Evolutionary conservation across 2,797 vertebrate genomes (phyloP), one percentile per base, ranked within the genome.

Genomic region (Pagetopsis macropterus): DNA sequence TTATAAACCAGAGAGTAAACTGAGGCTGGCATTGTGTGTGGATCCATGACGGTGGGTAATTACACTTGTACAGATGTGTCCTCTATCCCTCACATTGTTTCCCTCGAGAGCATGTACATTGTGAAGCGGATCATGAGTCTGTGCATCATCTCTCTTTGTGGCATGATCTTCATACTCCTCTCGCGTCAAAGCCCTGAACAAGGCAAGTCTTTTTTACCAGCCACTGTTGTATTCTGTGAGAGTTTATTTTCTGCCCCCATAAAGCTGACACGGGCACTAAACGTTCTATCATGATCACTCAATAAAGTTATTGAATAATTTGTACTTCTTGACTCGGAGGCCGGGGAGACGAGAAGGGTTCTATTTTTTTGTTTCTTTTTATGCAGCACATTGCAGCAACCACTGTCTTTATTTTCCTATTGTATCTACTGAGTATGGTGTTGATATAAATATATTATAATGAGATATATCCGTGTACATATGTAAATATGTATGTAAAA

Each of bases 401-500:
- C 87, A 88, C 81, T 87, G 77, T 92, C 82, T 90, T 92, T 93
- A 89, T 93, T 95, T 95, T 94, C 93, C 83, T 92, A 94, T 80
- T 85, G 87, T 91, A 91, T 84, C 79, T 90, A 91, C 86, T 67
- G 80, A 88, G 72, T 91, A 87, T 84, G 83, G 75, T 91, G 90
- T 89, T 83, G 81, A 88, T 89, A 91, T 89, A 63, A 81, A 90
- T 78, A 87, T 89, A 84, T 88, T 90, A 88, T 86, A 78, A 88
- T 85, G 73, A 91, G 65, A 85, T 70, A 82, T 90, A 87, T 86
- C 60, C 71, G 80, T 95, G 91, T 94, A 95, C 84, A 94, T 91
- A 90, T 95, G 93, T 96, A 95, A 92, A 96, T 95, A 93, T 96
- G 92, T 96, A 94, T 94, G 92, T 94, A 92, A 91, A 91, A 91